Base-by-base conservation (phyloP, 92 coral and sea anemone genomes). In the Heliopora coerulea region DNA sequence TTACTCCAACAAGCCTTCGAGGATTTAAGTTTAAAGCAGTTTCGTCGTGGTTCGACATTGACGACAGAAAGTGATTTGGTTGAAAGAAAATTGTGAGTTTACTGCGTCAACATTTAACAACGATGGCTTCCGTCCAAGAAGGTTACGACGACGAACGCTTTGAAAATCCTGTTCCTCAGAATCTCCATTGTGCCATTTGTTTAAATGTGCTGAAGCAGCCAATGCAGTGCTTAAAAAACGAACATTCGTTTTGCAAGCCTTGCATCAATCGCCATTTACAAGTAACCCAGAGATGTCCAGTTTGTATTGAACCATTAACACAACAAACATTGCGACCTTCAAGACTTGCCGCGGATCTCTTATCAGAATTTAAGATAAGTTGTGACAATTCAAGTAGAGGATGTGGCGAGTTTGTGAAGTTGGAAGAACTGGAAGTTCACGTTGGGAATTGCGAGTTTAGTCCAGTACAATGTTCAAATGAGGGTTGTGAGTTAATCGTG, bases 361-460 rank as follows among this genome's bases (percentile, higher is more conserved):
- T 86, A 37, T 74, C 35, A 11, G 74, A 67, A 32, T 80, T 83
- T 20, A 68, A 67, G 65, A 59, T 83, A 23, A 78, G 78, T 8
- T 86, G 90, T 49, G 60, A 65, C 37, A 74, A 49, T 49, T 57
- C 49, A 8, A 63, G 34, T 15, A 49, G 62, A 19, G 88, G 91
- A 9, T 86, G 91, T 44, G 63, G 40, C 6, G 50, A 60, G 30
- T 50, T 50, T 48, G 69, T 83, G 1, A 75, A 65, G 28, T 37
- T 59, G 31, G 91, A 79, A 41, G 62, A 37, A 8, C 56, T 86
- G 32, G 65, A 37, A 26, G 29, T 3, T 6, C 87, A 86, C 63
- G 18, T 31, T 50, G 33, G 11, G 14, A 7, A 19, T 19, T 86
- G 90, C 33, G 81, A 49, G n/a, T 82, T 62, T 34, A 78, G 52